A percentile compares a stretch with the other conserved stretches of the same genome.
phyloP scores from a whole-genome alignment of 2,888 invertebrate genomes.

The Nomada fabriciana region DNA sequence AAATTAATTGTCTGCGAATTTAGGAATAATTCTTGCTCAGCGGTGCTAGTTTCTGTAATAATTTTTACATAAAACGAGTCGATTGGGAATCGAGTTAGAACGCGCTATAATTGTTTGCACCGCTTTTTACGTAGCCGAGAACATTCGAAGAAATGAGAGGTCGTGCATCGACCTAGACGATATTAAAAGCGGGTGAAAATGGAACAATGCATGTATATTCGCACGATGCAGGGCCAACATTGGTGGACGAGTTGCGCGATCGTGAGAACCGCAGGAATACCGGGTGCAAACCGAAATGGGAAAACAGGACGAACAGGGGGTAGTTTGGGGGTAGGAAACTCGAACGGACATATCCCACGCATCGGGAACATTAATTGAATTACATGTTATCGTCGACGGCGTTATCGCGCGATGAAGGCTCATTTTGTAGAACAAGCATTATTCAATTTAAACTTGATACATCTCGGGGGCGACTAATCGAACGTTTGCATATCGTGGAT shows the following conservation, averaged over 20 bases:
- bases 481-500: constrained; percentile 61
- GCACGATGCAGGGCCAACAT: neutral
- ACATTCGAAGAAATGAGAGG: constrained; percentile 5
- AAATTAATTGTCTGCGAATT: neutral
- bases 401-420: constrained; percentile 70
- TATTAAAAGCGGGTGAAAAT: constrained; percentile 12
- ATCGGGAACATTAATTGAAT: constrained; percentile 70
- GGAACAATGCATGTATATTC: constrained; percentile 28
- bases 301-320: constrained; percentile 5
- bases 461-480: constrained; percentile 52
- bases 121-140: neutral
- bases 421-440: constrained; percentile 70
- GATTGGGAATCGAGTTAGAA: constrained; percentile 17
- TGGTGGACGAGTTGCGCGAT: neutral
- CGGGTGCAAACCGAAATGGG: neutral
- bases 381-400: constrained; percentile 72
- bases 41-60: neutral
- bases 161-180: neutral
- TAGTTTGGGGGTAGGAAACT: constrained; percentile 50
- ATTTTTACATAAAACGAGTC: neutral
- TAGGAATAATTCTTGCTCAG: neutral
- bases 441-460: constrained; percentile 74
- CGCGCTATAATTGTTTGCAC: neutral
- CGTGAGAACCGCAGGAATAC: constrained; percentile 17
- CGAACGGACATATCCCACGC: constrained; percentile 56